phyloP scores from a whole-genome alignment of 2,797 vertebrate species.

The Avahi laniger region DNA sequence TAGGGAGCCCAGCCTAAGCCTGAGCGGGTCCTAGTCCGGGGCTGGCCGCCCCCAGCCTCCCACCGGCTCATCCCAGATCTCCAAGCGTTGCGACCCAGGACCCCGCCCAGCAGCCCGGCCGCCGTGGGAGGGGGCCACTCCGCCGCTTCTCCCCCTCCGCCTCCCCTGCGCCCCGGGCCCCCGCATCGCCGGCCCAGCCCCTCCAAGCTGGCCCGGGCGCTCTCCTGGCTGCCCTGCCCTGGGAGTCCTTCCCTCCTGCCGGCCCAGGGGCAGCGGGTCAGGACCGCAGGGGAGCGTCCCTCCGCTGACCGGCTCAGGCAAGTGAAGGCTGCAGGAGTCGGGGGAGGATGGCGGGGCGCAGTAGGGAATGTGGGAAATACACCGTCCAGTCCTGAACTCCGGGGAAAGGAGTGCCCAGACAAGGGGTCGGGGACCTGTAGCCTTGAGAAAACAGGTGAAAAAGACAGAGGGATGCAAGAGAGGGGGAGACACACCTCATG shows the following conservation, averaged over 20 bases:
- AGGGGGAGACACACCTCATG: not conserved
- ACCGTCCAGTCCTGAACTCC: not conserved
- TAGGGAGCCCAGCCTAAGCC: not conserved
- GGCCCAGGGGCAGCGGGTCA: not conserved
- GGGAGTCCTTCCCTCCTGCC: not conserved
- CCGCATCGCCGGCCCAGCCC: not conserved
- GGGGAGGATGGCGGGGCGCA: not conserved
- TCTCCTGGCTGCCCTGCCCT: not conserved
- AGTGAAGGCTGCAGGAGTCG: not conserved
- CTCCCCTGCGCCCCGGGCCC: not conserved
- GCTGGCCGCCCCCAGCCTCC: not conserved
- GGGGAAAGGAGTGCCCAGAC: not conserved
- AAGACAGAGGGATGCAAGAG: not conserved
- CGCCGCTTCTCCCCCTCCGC: rapidly evolving
- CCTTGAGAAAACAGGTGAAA: not conserved
- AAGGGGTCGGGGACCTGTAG: not conserved
- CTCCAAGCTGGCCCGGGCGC: not conserved
- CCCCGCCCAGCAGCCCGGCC: not conserved
- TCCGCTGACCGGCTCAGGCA: constrained; percentile 26
- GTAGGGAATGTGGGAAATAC: not conserved
- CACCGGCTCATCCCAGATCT: constrained; percentile 9
- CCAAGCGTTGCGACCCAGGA: not conserved
- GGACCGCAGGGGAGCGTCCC: not conserved
- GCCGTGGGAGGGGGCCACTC: not conserved
- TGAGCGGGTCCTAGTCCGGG: not conserved